Conservation (phyloP, 2,888 invertebrate species). For the Apodemia zela region DNA sequence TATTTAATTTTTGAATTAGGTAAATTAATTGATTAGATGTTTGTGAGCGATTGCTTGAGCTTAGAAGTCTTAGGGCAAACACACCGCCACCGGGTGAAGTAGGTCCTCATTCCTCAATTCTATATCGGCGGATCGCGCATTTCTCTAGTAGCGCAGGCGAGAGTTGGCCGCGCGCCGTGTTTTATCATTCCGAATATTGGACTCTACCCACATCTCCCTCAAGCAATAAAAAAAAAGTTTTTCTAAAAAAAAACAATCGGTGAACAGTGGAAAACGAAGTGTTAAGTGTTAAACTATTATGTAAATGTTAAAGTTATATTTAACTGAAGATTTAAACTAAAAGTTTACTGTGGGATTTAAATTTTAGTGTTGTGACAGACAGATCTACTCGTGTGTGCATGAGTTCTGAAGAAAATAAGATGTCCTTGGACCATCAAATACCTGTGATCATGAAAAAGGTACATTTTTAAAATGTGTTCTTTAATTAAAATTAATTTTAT, state of each 20-base stretch:
- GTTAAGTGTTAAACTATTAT: conserved; percentile 46
- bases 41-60: conserved; percentile 53
- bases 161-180: conserved; percentile 52
- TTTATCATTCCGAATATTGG: conserved; percentile 30
- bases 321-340: conserved; percentile 27
- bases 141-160: conserved; percentile 54
- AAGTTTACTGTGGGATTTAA: conserved; percentile 45
- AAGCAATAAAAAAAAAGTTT: conserved; percentile 12
- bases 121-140: conserved; percentile 44
- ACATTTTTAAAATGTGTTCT: conserved; percentile 25
- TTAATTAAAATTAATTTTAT: too few relatives aligned
- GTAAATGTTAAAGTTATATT: conserved; percentile 47
- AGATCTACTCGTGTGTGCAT: conserved; percentile 36
- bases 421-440: conserved; percentile 69
- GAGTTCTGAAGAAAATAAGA: conserved; percentile 63
- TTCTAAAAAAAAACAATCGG: conserved; percentile 23
- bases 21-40: conserved; percentile 48
- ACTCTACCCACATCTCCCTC: conserved; percentile 33
- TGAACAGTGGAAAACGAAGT: conserved; percentile 45
- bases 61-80: conserved; percentile 33
- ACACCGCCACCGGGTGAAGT: conserved; percentile 26
- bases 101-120: conserved; percentile 35
- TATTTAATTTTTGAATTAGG: conserved; percentile 38
- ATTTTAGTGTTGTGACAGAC: conserved; percentile 38
- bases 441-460: conserved; percentile 71